Evolutionary conservation across 2,797 vertebrate genomes (phyloP), one percentile per base, ranked within the genome.

Genomic region (Alosa sapidissima): DNA sequence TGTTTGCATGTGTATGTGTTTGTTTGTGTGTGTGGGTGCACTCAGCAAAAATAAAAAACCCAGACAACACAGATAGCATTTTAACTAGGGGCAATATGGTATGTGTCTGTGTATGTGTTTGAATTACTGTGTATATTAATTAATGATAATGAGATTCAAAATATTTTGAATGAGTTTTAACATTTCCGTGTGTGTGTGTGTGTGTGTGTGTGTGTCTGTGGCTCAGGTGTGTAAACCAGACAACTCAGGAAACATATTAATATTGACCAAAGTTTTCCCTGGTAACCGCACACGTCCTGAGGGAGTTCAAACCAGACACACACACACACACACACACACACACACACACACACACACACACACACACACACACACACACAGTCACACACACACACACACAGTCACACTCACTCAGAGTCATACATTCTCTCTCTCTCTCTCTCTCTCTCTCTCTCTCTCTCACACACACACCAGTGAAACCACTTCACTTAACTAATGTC

Each of bases 231-330:
- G 87, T 87, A 89, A 89, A 89, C 92, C 92, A 92, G 93, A 91
- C 89, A 91, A 75, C 68, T 75, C 93, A 93, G 93, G 94, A 95
- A 94, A 91, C 89, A 72, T 92, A 92, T 95, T 93, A 95, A 94
- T 90, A 89, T 88, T 92, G 92, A 93, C 92, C 94, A 88, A 84
- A 89, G 91, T 94, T 95, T 95, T 92, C 94, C 92, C 92, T 94
- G 85, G 90, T 92, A 86, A 95, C 94, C 94, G 88, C 93, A 93
- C 86, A 28, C 84, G 91, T 93, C 94, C 94, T 89, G 85, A 54
- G 94, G 94, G 92, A 92, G 33, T 45, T 41, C 88, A 24, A 45
- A 91, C 91, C 92, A 89, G 83, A 75, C 68, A 75, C 68, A 75
- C 36, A 75, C 68, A 75, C 36, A 84, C 51, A 83, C 10, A 88